Conservation (phyloP, 2,113 vertebrate genomes). For the Clupea harengus region DNA sequence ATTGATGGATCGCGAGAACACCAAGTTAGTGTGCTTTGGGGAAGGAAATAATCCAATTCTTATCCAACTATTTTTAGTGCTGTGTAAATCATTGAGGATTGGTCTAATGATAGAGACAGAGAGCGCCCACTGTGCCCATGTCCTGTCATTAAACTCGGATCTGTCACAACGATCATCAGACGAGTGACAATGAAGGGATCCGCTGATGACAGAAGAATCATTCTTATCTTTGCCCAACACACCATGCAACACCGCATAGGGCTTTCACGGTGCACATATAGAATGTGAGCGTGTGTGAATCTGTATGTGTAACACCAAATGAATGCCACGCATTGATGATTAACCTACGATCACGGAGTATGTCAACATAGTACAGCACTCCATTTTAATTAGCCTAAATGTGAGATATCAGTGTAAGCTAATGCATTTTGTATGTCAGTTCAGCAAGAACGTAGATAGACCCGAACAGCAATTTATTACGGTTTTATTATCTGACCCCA, state of each 20-base stretch:
- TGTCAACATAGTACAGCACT: background rate
- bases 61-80: constrained; percentile 82
- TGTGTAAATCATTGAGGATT: constrained; percentile 78
- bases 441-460: background rate
- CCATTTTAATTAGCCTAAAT: background rate
- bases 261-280: constrained; percentile 23
- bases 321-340: too few species aligned
- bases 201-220: constrained; percentile 62
- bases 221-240: constrained; percentile 27
- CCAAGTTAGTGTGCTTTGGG: constrained; percentile 69
- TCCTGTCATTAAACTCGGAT: constrained; percentile 81
- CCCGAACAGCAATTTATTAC: background rate
- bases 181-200: constrained; percentile 68
- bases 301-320: background rate
- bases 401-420: background rate
- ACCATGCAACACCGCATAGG: background rate
- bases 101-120: constrained; percentile 65
- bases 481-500: background rate
- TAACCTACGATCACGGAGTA: too few species aligned
- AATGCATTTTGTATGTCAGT: background rate
- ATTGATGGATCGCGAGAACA: constrained; percentile 70
- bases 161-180: constrained; percentile 73
- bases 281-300: background rate
- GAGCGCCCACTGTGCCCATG: constrained; percentile 53
- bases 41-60: constrained; percentile 76